These are phyloP conservation scores for Drosophila seguyi DNA, from an alignment of 1,140 invertebrate genomes.

Conservation along the genomic window DNA sequence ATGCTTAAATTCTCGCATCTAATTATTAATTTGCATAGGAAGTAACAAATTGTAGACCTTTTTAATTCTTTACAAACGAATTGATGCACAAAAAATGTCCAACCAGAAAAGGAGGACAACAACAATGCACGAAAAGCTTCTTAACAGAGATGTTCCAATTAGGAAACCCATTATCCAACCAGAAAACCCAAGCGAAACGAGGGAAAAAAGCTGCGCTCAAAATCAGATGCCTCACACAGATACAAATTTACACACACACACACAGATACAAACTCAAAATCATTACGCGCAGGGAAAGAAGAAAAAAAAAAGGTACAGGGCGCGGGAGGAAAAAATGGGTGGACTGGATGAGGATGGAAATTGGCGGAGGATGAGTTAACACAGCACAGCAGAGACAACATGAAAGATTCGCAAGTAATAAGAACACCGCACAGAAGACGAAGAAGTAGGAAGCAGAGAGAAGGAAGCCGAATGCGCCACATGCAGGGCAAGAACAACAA, in stretches of 20 bases:
- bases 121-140: constrained; percentile 50
- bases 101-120: constrained; percentile 31
- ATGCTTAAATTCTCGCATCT: constrained; percentile 1
- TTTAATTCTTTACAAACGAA: constrained; percentile 14
- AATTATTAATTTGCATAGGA: constrained; percentile 16
- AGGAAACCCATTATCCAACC: constrained; percentile 57
- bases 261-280: constrained; percentile 59
- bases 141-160: constrained; percentile 53
- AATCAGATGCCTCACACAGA: constrained; percentile 63
- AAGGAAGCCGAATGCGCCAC: constrained; percentile 65
- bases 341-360: constrained; percentile 23
- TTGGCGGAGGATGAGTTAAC: constrained; percentile 17
- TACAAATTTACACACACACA: constrained; percentile 15
- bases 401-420: constrained; percentile 48
- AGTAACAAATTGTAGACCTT: constrained; percentile 21
- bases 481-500: constrained; percentile 66
- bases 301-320: constrained; percentile 20
- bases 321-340: constrained; percentile 20
- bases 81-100: background rate
- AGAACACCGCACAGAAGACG: constrained; percentile 33
- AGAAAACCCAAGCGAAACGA: constrained; percentile 39
- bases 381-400: constrained; percentile 27
- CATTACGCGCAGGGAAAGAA: constrained; percentile 59
- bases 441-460: constrained; percentile 19
- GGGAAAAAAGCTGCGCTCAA: constrained; percentile 67